These are phyloP conservation scores for Dromococcyx pavoninus DNA, from an alignment of 2,797 vertebrate genomes.

Conservation along the genomic window DNA sequence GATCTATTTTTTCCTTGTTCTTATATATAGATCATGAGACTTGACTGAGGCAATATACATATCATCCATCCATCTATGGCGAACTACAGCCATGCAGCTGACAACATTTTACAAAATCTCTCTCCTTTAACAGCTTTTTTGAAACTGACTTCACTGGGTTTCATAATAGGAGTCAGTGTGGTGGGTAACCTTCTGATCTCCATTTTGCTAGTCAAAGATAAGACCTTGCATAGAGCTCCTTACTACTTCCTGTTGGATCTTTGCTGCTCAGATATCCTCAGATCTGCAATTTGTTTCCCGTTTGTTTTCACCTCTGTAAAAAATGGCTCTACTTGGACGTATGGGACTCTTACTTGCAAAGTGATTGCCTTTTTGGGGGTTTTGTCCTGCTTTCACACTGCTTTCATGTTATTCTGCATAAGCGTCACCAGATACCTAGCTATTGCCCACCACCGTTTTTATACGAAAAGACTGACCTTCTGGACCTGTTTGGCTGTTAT, in stretches of 20 bases:
- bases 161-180: slow-evolving; percentile 98
- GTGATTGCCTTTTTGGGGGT: slow-evolving; percentile 99
- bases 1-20: slow-evolving; percentile 91
- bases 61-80: slow-evolving; percentile 99
- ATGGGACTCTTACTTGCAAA: slow-evolving; percentile 97
- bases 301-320: slow-evolving; percentile 99
- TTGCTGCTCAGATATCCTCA: slow-evolving; percentile 97
- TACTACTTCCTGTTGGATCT: slow-evolving; percentile 99
- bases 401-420: slow-evolving; percentile 99
- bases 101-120: slow-evolving; percentile 99
- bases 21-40: slow-evolving; percentile 97
- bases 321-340: slow-evolving; percentile 97
- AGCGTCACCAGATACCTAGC: slow-evolving; percentile 98
- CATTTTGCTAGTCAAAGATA: slow-evolving; percentile 99
- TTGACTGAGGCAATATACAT: slow-evolving; percentile 97
- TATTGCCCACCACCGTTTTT: slow-evolving; percentile 98
- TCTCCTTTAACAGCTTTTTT: slow-evolving; percentile 99
- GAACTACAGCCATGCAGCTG: slow-evolving; percentile 99
- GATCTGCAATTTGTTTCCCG: slow-evolving; percentile 99
- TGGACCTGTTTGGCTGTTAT: slow-evolving; percentile 99
- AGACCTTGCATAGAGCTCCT: slow-evolving; percentile 97
- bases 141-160: slow-evolving; percentile 99
- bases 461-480: slow-evolving; percentile 97
- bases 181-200: slow-evolving; percentile 99
- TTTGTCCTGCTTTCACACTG: slow-evolving; percentile 98